Percentiles rank a stretch among this genome's conserved stretches.
phyloP scores from a whole-genome alignment of 2,888 invertebrate genomes.

The Heteromurus nitidus region DNA sequence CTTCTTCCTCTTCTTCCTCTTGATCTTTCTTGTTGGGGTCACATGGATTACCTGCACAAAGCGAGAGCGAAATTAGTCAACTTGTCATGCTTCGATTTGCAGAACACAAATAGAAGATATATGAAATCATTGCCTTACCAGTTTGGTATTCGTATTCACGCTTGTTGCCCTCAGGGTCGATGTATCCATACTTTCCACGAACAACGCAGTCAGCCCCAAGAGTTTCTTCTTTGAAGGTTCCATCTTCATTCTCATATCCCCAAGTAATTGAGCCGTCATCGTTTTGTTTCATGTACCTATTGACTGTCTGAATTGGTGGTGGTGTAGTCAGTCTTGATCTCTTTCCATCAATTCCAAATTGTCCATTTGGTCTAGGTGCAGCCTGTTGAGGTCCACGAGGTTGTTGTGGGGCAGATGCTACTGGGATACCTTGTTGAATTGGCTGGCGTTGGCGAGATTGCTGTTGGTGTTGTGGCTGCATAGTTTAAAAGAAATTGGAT shows the following conservation, averaged over 20 bases:
- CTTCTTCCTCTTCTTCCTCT: constrained; percentile 68
- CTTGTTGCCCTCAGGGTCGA: constrained; percentile 73
- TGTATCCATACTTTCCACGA: constrained; percentile 73
- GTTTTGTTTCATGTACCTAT: constrained; percentile 72
- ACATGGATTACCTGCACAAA: constrained; percentile 72
- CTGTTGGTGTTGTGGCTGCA: constrained; percentile 55
- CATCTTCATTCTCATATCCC: constrained; percentile 73
- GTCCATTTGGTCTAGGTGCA: constrained; percentile 11
- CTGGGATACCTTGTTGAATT: constrained; percentile 44
- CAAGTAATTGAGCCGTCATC: constrained; percentile 73
- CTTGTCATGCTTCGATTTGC: background rate
- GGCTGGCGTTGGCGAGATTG: constrained; percentile 59
- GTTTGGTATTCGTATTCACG: constrained; percentile 73
- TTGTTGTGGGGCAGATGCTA: constrained; percentile 45
- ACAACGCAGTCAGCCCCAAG: constrained; percentile 73
- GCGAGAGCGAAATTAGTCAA: background rate
- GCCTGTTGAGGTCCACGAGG: constrained; percentile 10
- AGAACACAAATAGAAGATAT: background rate
- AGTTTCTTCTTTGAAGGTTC: constrained; percentile 73
- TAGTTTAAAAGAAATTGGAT: background rate
- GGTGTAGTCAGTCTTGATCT: constrained; percentile 69
- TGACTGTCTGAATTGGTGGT: constrained; percentile 72
- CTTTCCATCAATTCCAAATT: constrained; percentile 44
- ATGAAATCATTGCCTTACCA: constrained; percentile 39
- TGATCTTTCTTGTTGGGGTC: constrained; percentile 73